These are phyloP conservation scores for Jacana jacana DNA, from an alignment of 2,113 vertebrate species.

Conservation along the genomic window DNA sequence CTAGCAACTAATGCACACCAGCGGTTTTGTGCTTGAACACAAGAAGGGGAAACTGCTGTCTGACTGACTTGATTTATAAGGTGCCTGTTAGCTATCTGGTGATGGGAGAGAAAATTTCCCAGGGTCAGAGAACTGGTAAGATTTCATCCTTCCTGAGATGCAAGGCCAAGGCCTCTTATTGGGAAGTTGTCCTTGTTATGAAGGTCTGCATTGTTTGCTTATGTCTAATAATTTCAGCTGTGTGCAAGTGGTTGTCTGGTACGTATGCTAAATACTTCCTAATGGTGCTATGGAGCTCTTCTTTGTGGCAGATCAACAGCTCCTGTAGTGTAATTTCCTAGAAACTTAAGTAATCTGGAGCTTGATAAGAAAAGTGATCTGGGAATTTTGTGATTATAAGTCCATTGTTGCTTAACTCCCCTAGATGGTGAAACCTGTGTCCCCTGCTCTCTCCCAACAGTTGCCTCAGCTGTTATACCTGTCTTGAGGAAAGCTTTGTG, in stretches of 20 bases:
- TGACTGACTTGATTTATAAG: not conserved
- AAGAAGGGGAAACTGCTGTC: not conserved
- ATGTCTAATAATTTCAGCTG: not conserved
- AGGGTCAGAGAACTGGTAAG: not conserved
- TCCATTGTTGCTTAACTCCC: not conserved
- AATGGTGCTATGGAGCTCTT: not conserved
- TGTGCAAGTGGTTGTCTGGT: not conserved
- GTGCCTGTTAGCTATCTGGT: not conserved
- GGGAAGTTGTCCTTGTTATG: not conserved
- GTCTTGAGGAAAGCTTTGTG: slow-evolving; percentile 80
- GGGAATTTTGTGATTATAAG: not conserved
- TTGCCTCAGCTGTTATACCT: slow-evolving; percentile 68
- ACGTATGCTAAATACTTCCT: not conserved
- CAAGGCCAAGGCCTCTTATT: not conserved
- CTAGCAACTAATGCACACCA: not conserved
- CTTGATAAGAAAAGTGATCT: not conserved
- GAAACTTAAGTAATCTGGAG: not conserved
- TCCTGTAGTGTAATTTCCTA: not conserved
- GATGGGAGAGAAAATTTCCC: not conserved
- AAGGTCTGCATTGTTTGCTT: not conserved
- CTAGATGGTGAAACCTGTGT: not conserved
- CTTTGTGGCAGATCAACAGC: not conserved
- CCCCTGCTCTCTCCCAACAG: slow-evolving; percentile 61
- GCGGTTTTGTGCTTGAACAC: not conserved
- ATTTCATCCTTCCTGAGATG: not conserved